Base-by-base conservation (phyloP, 2,797 vertebrate species). In the Pseudopleuronectes americanus region DNA sequence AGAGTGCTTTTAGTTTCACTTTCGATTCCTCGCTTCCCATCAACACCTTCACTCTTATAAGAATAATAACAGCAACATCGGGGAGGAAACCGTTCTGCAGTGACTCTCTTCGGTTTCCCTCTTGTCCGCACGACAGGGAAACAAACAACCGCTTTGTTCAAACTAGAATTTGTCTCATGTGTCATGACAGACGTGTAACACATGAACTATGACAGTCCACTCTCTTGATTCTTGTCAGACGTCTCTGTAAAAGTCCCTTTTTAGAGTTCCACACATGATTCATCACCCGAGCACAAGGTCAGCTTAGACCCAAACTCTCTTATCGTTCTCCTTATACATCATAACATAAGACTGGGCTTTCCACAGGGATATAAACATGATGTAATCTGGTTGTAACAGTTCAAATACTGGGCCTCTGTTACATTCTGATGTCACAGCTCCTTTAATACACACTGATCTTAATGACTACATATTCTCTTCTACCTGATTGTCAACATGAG, bases 1-100 rank as follows among this genome's bases (percentile, higher is more conserved):
- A n/a, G 16, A 43, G 10, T 4, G 2, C 6, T 36, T 71, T 73
- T 71, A 43, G 24, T 85, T 87, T 72, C 64, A 66, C 54, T 85
- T 87, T 81, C 57, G 53, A 51, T 82, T 75, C 54, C 36, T 24
- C 1, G 14, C 49, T 57, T 65, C 13, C 4, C 16, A 57, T n/a
- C 16, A 0, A n/a, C 59, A 45, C 4, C 5, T 26, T 52, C 4
- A 21, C 36, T 16, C 38, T 24, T 7, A 24, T 36, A n/a, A 24
- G 7, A 70, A 31, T 36, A 2, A 17, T 16, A 28, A 24, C 28
- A 51, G 53, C 33, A 65, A 28, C 41, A 36, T 4, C 59, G 41
- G 64, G 57, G 51, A 17, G 54, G 12, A 57, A 77, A 55, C 52
- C 23, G 59, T 54, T 24, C 7, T 28, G 3, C 19, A 22, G 16